Evolutionary conservation across 1,140 invertebrate species (phyloP).

Genomic region (Anastrepha obliqua): DNA sequence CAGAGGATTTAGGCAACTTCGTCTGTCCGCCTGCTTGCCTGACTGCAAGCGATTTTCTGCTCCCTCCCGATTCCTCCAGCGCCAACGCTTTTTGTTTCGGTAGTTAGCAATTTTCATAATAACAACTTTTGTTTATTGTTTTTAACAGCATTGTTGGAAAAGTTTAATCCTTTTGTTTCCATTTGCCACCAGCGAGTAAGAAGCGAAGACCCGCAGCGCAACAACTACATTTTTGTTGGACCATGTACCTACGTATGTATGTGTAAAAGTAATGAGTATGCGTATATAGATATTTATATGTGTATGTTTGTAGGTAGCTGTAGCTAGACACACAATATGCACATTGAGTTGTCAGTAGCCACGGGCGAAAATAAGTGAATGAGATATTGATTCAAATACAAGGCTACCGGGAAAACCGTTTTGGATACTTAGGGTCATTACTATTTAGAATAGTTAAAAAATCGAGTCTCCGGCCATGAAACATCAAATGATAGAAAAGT

Average conservation of each 20-base stretch:
- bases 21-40: neutral
- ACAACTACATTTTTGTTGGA: conserved; percentile 31
- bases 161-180: conserved; percentile 69
- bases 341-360: neutral
- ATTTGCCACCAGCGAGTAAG: neutral
- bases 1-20: neutral
- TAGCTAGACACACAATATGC: neutral
- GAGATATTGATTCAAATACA: no score
- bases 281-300: neutral
- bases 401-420: no score
- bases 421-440: no score
- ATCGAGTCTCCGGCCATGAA: no score
- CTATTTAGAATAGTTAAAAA: no score
- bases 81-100: conserved; percentile 26
- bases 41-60: neutral
- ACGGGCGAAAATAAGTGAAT: neutral
- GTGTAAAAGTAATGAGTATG: no score
- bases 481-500: no score
- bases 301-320: neutral
- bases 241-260: neutral
- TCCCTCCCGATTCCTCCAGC: neutral
- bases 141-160: conserved; percentile 69
- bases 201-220: neutral
- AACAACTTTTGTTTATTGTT: conserved; percentile 70
- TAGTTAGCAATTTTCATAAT: conserved; percentile 49